Conservation (phyloP, 2,888 invertebrate species). For the Aricia artaxerxes region DNA sequence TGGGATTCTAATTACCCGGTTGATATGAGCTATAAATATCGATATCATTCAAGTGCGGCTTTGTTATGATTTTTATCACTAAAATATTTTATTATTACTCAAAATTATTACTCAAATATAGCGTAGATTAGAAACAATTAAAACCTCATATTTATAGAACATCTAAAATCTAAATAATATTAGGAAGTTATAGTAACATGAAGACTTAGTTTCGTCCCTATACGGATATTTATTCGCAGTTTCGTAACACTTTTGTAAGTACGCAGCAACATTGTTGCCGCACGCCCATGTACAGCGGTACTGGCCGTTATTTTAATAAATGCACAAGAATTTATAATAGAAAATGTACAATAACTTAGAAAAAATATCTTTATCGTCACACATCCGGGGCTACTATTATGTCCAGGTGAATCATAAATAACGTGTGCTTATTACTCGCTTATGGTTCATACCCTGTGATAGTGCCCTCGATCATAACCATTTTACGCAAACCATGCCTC, state of each 20-base stretch:
- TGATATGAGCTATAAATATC: not conserved
- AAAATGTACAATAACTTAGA: conserved; percentile 15
- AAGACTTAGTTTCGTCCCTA: not conserved
- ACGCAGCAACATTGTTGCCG: conserved; percentile 21
- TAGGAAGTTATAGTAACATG: not conserved
- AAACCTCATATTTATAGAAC: not conserved
- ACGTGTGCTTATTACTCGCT: not conserved
- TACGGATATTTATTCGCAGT: not conserved
- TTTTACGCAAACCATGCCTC: not conserved
- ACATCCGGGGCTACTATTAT: not conserved
- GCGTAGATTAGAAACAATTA: no score
- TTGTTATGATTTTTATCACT: no score
- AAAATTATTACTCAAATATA: no score
- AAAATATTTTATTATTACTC: no score
- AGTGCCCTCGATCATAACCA: not conserved
- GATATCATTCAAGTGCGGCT: not conserved
- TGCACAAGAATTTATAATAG: conserved; percentile 21
- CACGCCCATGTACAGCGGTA: not conserved
- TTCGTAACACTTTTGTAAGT: conserved; percentile 9
- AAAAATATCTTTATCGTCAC: conserved; percentile 11
- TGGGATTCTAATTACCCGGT: not conserved
- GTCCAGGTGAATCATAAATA: conserved; percentile 29
- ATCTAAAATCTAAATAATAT: not conserved
- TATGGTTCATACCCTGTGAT: not conserved
- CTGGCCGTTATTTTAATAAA: conserved; percentile 10